Evolutionary conservation across 2,113 vertebrate species (phyloP), one percentile per base, ranked within the genome.

Genomic region (Willisornis vidua): DNA sequence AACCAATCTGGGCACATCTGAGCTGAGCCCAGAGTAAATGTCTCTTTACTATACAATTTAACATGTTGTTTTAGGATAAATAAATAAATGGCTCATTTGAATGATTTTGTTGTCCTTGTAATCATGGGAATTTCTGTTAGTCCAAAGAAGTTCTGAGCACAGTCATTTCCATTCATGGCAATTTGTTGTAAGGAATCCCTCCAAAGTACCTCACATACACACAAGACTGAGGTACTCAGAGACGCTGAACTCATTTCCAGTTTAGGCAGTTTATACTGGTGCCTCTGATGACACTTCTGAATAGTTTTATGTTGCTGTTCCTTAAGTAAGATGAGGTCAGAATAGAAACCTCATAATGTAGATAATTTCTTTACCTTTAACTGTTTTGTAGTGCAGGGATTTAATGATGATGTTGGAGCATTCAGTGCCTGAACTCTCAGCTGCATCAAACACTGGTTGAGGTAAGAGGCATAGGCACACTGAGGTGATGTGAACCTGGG

Each of bases 161-260:
- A n/a, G 4, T 35, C 0, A 2, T 59, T 92, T 43, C 15, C 22
- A 52, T 33, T 88, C 19, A 19, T 0, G 3, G 3, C 20, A n/a
- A n/a, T 61, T 65, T 45, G 2, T 18, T 37, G 6, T 28, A 15
- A 78, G 19, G 11, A 63, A 63, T 20, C 1, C 11, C 7, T 80
- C 29, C 26, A 33, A 16, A 11, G 29, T 45, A 33, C 1, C 29
- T 61, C 1, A 0, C 8, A 2, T 26, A 22, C 9, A 18, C 7
- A 66, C 76, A 7, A 2, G 9, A 39, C 5, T 65, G 17, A 78
- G 48, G 3, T 70, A 35, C 26, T 35, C 7, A 63, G 23, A 79
- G 12, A 5, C 6, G 9, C 1, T 31, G 11, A 73, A 62, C 5
- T 35, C 0, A 0, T 46, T 66, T 49, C 10, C 28, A 4, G 2